Conservation (phyloP, 2,797 vertebrate genomes). For the Sphenopsis melanotis region DNA sequence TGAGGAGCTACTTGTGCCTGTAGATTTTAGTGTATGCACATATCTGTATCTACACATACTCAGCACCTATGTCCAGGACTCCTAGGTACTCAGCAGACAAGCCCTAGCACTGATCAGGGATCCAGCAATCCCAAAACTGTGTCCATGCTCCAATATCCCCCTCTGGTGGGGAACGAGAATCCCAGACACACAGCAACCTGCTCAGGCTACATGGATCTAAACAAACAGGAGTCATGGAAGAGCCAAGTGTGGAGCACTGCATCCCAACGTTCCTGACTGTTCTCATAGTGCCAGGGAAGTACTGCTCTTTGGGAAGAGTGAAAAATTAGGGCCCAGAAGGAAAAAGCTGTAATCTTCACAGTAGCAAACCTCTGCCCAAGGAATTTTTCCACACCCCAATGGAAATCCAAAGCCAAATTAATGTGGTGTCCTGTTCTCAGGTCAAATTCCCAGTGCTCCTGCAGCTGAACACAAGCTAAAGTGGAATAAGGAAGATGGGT, state of each 20-base stretch:
- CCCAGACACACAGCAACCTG: background rate
- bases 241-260: accelerated
- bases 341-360: background rate
- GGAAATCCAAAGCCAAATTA: background rate
- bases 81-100: background rate
- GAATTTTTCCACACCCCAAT: background rate
- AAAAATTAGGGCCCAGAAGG: background rate
- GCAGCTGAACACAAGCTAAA: background rate
- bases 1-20: background rate
- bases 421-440: accelerated
- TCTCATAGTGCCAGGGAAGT: background rate
- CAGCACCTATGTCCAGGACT: background rate
- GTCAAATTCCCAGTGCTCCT: background rate
- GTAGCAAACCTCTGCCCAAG: background rate
- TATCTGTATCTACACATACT: background rate
- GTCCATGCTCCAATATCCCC: background rate
- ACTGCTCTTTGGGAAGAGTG: background rate
- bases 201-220: background rate
- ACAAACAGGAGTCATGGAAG: background rate
- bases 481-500: background rate
- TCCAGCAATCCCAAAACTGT: background rate
- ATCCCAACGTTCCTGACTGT: background rate
- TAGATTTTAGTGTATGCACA: background rate
- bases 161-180: background rate
- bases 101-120: background rate